These are phyloP conservation scores for Peromyscus attwateri DNA, from an alignment of 2,797 vertebrate genomes.

Conservation along the genomic window DNA sequence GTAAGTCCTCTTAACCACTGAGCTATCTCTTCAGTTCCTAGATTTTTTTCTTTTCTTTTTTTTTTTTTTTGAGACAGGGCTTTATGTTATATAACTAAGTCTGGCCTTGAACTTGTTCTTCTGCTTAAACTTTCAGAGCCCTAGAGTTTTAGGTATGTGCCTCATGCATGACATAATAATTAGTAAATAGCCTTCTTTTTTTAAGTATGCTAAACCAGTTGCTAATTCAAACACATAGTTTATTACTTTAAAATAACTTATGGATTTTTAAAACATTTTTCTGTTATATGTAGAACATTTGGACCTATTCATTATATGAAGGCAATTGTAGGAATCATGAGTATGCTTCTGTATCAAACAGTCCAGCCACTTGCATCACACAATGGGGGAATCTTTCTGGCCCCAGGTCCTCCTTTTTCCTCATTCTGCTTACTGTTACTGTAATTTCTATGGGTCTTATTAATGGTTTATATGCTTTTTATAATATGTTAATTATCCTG, in stretches of 20 bases:
- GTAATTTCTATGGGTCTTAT: neutral
- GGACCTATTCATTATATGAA: neutral
- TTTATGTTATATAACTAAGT: neutral
- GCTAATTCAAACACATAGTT: neutral
- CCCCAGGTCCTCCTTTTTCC: neutral
- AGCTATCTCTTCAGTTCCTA: neutral
- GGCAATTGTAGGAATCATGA: neutral
- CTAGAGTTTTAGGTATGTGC: neutral
- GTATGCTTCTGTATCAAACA: neutral
- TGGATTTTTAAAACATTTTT: constrained; percentile 2
- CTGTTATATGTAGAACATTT: neutral
- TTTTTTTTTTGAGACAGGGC: neutral
- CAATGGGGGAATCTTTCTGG: neutral
- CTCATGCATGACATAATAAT: neutral
- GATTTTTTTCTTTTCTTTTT: neutral
- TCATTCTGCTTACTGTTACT: neutral
- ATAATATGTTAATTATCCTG: neutral
- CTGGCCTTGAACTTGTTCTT: neutral
- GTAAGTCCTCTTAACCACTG: neutral
- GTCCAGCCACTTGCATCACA: neutral
- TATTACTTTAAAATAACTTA: constrained; percentile 24
- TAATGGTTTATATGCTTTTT: neutral
- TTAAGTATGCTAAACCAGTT: constrained; percentile 13
- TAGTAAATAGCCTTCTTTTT: neutral
- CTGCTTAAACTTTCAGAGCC: neutral